Base-by-base conservation (phyloP, 1,140 invertebrate species). In the Cyphomyrmex costatus region DNA sequence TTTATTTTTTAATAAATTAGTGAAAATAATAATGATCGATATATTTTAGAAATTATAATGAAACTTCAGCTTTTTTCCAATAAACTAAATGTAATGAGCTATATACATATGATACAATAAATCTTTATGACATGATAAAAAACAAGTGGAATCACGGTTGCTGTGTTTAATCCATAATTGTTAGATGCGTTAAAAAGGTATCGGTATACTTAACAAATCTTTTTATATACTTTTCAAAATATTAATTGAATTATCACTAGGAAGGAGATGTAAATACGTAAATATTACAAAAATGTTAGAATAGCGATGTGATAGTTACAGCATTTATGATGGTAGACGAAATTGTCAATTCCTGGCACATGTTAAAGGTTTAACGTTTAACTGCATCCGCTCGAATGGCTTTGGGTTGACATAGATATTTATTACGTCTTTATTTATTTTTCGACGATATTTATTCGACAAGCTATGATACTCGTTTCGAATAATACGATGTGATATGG, bases 391-490 rank as follows among this genome's bases (percentile, higher is more conserved):
- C 53, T 87, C 65, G 88, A 87, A 90, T 73, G 74, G 70, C 61
- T 56, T 46, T 16, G 12, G 33, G 24, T 60, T 58, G 83, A 86
- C 76, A 33, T 66, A 68, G n/a, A 86, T 76, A 71, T 89, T 91
- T 91, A 91, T 92, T 86, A 79, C 86, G 19, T 56, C 58, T 78
- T 88, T 89, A 91, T 92, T 91, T 87, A 90, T 88, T 86, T 86
- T 83, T 77, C 33, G 27, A 33, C 36, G 70, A 51, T 85, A 74
- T 71, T 86, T 79, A 71, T 76, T 61, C 56, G 63, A 24, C 33
- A 68, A 49, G 53, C 24, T 63, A 78, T 27, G 33, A 58, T 60
- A 71, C 33, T 49, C 27, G 33, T 70, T 82, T 51, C 76, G 63
- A 70, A 63, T 80, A 33, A 51, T 42, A 60, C 56, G 49, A 65